These are phyloP conservation scores for Drosophila phalerata DNA, from an alignment of 2,888 invertebrate genomes.

Conservation along the genomic window DNA sequence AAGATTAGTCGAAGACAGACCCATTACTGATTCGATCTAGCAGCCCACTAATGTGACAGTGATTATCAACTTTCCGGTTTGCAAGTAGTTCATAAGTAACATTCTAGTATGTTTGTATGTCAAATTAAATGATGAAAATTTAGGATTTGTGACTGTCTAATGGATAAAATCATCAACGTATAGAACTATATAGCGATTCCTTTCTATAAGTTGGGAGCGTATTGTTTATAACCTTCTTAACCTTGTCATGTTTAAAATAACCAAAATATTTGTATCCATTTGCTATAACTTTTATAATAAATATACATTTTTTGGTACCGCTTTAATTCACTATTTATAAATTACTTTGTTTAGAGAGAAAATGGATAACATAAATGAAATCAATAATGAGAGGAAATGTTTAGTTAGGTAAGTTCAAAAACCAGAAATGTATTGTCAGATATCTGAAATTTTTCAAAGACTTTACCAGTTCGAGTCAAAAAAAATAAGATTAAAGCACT, in stretches of 20 bases:
- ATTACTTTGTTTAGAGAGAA: too few relatives aligned
- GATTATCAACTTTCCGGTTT: not conserved
- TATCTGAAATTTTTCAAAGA: too few relatives aligned
- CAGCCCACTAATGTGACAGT: not conserved
- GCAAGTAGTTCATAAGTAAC: constrained; percentile 1
- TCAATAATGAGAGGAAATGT: too few relatives aligned
- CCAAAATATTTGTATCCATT: not conserved
- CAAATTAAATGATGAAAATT: not conserved
- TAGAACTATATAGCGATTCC: not conserved
- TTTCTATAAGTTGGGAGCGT: not conserved
- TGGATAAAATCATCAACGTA: not conserved
- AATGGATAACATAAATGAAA: too few relatives aligned
- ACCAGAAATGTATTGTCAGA: too few relatives aligned
- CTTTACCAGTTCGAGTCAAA: not conserved
- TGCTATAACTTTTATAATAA: not conserved
- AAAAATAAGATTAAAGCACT: not conserved
- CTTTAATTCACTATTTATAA: not conserved
- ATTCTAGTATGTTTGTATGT: constrained; percentile 1
- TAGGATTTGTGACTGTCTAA: not conserved
- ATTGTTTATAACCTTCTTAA: not conserved
- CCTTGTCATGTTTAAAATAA: not conserved
- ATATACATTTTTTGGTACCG: not conserved
- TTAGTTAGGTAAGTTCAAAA: too few relatives aligned
- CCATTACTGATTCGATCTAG: constrained; percentile 10
- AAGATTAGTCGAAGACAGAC: constrained; percentile 12